A percentile compares a stretch with the other conserved stretches of the same genome.
These are phyloP conservation scores for Caloenas nicobarica DNA, from an alignment of 2,113 vertebrate genomes.

Conservation along the genomic window DNA sequence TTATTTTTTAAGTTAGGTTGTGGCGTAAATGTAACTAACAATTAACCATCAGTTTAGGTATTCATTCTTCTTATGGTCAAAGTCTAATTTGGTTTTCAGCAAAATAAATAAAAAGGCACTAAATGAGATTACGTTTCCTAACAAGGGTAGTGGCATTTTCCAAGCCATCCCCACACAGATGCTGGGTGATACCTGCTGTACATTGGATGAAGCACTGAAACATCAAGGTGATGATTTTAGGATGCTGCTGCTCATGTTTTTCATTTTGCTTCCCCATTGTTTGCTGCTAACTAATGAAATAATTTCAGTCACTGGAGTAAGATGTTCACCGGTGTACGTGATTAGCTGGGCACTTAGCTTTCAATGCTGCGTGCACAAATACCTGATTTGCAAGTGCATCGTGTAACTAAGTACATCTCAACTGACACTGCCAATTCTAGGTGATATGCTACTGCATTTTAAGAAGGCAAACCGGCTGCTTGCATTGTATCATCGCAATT, in stretches of 20 bases:
- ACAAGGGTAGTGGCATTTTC: neutral
- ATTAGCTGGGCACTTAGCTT: neutral
- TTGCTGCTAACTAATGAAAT: conserved; percentile 9
- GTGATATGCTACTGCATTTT: neutral
- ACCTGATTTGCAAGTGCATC: neutral
- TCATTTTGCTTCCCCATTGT: neutral
- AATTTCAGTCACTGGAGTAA: neutral
- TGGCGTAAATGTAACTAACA: neutral
- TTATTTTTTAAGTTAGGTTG: neutral
- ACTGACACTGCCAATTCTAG: neutral
- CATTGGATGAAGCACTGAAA: neutral
- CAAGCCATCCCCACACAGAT: neutral
- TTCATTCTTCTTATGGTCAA: neutral
- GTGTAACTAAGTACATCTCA: neutral
- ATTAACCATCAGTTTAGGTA: neutral
- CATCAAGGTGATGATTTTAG: neutral
- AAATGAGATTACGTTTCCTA: neutral
- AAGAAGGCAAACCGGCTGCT: neutral
- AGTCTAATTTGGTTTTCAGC: neutral
- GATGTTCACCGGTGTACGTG: neutral
- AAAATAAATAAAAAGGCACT: neutral
- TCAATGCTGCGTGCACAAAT: neutral
- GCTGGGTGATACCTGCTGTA: neutral
- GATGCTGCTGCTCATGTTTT: neutral
- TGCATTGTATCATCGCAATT: neutral